Evolutionary conservation across 2,888 invertebrate genomes (phyloP), one percentile per base, ranked within the genome.

Genomic region (Noctua pronuba): DNA sequence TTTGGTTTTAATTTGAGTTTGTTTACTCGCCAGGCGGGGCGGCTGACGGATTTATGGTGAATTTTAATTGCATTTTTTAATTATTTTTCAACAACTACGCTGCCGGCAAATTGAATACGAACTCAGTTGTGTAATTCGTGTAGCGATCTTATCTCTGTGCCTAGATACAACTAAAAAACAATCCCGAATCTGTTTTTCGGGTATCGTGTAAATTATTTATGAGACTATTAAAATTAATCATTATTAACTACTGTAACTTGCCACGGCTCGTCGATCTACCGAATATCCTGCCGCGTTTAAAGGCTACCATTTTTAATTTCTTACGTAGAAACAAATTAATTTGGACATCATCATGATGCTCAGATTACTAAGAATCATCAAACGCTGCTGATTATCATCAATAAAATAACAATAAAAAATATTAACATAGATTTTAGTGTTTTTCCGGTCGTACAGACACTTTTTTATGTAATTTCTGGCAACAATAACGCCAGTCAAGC

Each of bases 21-120:
- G 93, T 94, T 94, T 94, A 93, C 93, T 91, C 91, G 91, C 92
- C 91, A 94, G 95, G 95, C 94, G 95, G 93, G 91, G 93, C 92
- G 75, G 72, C 88, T 94, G 95, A 95, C 91, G 95, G 94, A 96
- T 96, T 96, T 96, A 96, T 94, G 94, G 92, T 90, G 88, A 88
- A 92, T 93, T 95, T 94, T 95, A 96, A 96, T 96, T 96, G 94
- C 93, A 91, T 96, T 96, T 96, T 96, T 96, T 95, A 96, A 96
- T 96, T 96, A 95, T 95, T 95, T 95, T 94, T 92, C 94, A 94
- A 95, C 95, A 92, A 93, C 91, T 88, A 86, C 92, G 93, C 93
- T 93, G 92, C 90, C 92, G 93, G 94, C 94, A 95, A 96, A 96
- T 96, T 95, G 95, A 96, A 96, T 92, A 92, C 91, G 90, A 85